These are phyloP conservation scores for Podargus strigoides DNA, from an alignment of 2,797 vertebrate species.

Conservation along the genomic window DNA sequence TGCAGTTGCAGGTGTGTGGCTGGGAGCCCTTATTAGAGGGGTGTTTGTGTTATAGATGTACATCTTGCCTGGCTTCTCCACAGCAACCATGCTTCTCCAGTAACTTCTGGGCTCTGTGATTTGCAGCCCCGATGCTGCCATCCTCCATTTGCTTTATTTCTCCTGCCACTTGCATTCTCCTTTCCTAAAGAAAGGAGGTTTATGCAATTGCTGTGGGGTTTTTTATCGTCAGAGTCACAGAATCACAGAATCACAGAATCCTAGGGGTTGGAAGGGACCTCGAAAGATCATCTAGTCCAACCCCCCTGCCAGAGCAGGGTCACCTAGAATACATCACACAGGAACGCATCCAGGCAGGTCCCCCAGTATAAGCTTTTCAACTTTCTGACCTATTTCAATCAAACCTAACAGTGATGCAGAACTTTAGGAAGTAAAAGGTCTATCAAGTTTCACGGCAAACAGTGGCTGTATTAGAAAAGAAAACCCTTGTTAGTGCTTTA, in stretches of 20 bases:
- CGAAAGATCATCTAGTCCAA: too few species aligned
- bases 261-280: too few species aligned
- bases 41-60: background rate
- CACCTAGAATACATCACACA: too few species aligned
- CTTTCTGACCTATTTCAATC: background rate
- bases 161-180: background rate
- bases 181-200: background rate
- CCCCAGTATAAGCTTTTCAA: accelerated
- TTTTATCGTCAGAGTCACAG: background rate
- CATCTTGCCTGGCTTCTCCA: background rate
- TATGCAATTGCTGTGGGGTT: accelerated
- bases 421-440: background rate
- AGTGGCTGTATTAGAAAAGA: background rate
- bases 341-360: too few species aligned
- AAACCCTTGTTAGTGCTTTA: background rate
- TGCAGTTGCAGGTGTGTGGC: background rate
- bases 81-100: background rate
- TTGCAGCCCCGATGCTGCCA: accelerated
- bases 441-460: background rate
- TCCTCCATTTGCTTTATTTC: background rate
- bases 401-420: background rate
- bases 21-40: background rate
- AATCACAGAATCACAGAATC: too few species aligned
- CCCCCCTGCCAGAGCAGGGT: too few species aligned
- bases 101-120: background rate